A percentile compares a stretch with the other conserved stretches of the same genome.
Evolutionary conservation across 2,797 vertebrate genomes (phyloP).

Genomic region (Poecilia picta): DNA sequence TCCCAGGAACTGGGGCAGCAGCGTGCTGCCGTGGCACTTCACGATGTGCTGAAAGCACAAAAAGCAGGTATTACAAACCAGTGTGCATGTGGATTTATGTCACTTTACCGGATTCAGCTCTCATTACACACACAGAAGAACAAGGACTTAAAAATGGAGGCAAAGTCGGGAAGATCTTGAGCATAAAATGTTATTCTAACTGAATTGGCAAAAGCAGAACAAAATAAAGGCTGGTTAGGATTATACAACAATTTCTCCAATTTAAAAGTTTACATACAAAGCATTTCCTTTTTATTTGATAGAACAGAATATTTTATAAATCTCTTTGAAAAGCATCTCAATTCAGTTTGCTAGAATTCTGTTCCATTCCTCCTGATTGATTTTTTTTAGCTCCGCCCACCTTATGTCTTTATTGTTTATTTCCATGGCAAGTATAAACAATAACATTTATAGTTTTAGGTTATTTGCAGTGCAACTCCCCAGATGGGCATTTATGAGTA

Average conservation of each 20-base stretch:
- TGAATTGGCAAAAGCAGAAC: background rate
- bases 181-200: background rate
- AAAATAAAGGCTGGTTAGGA: background rate
- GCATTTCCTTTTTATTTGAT: background rate
- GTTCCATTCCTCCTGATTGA: background rate
- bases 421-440: no score
- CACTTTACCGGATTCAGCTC: background rate
- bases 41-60: constrained; percentile 86
- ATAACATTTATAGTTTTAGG: no score
- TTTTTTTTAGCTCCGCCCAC: no score
- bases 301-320: background rate
- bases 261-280: background rate
- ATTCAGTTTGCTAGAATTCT: background rate
- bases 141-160: background rate
- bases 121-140: background rate
- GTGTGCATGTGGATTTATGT: background rate
- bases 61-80: background rate
- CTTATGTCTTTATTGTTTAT: no score
- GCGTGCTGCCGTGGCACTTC: constrained; percentile 92
- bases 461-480: no score
- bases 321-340: background rate
- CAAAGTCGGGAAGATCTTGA: background rate
- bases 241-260: background rate
- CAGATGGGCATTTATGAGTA: no score
- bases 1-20: constrained; percentile 93